Base-by-base conservation (phyloP, 2,797 vertebrate species). In the Peromyscus melanophrys region DNA sequence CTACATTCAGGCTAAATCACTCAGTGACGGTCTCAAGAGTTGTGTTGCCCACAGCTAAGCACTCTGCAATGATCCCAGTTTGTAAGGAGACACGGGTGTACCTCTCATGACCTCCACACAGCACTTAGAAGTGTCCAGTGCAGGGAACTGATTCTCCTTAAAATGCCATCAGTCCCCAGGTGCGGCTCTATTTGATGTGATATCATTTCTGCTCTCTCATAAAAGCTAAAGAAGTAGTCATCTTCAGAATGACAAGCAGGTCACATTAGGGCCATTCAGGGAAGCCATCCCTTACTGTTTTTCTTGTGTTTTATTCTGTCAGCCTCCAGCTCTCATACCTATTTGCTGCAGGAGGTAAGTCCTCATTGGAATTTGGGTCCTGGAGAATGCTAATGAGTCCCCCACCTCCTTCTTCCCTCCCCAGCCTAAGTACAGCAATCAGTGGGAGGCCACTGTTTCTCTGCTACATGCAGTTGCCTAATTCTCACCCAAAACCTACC, bases 141-240 rank as follows among this genome's bases (percentile, higher is more conserved):
- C 55, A 43, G 43, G 40, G 8, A n/a, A 5, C 16, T 19, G 16
- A 63, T 88, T 77, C 82, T 63, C 86, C 89, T 88, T 84, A 37
- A 92, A 92, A 81, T 49, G 23, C 25, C 31, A 87, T 57, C 49
- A 43, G 29, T 52, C 75, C 31, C 40, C 76, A 75, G 46, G 57
- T 34, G 0, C 7, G 55, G 57, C 55, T 90, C 57, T 37, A 7
- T 86, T 87, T 90, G 71, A 89, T 34, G 34, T 16, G 65, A 16
- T 37, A 65, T 87, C 83, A 84, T 75, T 89, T 88, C 40, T 90
- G 76, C 76, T 93, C 81, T 95, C 73, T 52, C 49, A 52, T n/a
- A 80, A 90, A 90, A 90, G 88, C 55, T 81, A 92, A 92, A 57
- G 29, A 63, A 90, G 52, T 73, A 31, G 16, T 63, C 78, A 4